phyloP scores from a whole-genome alignment of 2,113 vertebrate species.

The Oryzias melastigma region DNA sequence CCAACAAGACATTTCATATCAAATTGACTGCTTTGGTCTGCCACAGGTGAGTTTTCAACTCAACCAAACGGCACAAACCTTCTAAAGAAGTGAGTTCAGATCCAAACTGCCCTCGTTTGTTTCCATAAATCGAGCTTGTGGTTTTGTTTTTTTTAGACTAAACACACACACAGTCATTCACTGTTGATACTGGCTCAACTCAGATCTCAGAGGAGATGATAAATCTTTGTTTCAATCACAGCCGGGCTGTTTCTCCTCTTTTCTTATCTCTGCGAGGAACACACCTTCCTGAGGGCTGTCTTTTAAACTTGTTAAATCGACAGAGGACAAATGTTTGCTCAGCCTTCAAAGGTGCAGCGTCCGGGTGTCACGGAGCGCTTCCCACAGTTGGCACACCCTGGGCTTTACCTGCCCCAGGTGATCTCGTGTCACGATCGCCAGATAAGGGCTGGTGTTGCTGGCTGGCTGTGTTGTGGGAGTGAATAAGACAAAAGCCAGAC shows the following conservation, averaged over 20 bases:
- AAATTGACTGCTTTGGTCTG: no score
- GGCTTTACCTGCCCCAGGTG: constrained; percentile 49
- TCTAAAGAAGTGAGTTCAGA: no score
- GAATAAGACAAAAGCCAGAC: constrained; percentile 75
- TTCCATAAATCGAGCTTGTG: no score
- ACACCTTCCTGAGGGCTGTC: constrained; percentile 26
- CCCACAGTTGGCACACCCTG: constrained; percentile 43
- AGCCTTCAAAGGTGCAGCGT: constrained; percentile 55
- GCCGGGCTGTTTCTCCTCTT: constrained; percentile 32
- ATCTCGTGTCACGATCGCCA: constrained; percentile 37
- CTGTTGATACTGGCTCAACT: neutral
- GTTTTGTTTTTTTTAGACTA: neutral
- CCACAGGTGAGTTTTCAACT: no score
- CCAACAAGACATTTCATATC: no score
- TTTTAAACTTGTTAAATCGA: constrained; percentile 50
- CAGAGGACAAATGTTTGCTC: constrained; percentile 63
- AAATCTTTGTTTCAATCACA: constrained; percentile 29
- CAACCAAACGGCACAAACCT: no score
- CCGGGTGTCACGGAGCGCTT: constrained; percentile 32
- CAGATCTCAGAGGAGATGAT: constrained; percentile 3
- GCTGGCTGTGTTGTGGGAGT: constrained; percentile 62
- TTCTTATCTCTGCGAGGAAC: constrained; percentile 53
- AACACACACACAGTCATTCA: neutral
- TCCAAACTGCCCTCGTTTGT: no score
- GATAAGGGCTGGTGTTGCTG: constrained; percentile 64